phyloP scores from a whole-genome alignment of 92 coral and sea anemone species.

The Phenganax stokvisi region DNA sequence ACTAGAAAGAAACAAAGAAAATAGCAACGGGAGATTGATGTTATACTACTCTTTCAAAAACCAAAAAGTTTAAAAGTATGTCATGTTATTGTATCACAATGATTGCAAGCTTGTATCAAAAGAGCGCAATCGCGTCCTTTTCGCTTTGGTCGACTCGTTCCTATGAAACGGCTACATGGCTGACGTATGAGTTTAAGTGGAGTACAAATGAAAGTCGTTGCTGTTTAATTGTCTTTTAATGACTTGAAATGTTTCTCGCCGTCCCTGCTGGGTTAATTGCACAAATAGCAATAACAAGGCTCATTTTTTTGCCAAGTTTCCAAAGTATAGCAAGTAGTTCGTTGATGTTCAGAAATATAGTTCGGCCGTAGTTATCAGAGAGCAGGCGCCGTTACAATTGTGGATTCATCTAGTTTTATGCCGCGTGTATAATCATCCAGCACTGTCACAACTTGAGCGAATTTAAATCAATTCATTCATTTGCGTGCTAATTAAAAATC shows the following conservation, averaged over 20 bases:
- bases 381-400: neutral
- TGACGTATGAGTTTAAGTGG: conserved; percentile 16
- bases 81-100: neutral
- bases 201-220: conserved; percentile 10
- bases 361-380: neutral
- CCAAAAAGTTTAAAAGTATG: neutral
- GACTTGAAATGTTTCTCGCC: conserved; percentile 12
- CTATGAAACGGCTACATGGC: conserved; percentile 10
- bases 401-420: neutral
- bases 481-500: conserved; percentile 37
- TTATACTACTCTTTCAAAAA: neutral
- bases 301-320: neutral
- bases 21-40: neutral
- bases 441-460: conserved; percentile 7
- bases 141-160: neutral
- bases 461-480: conserved; percentile 39
- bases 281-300: neutral
- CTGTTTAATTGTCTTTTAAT: conserved; percentile 30
- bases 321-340: neutral
- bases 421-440: neutral
- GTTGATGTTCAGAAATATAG: neutral
- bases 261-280: conserved; percentile 24
- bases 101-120: neutral
- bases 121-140: neutral
- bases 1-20: neutral